Evolutionary conservation across 2,113 vertebrate species (phyloP).

Genomic region (Mystacornis crossleyi): DNA sequence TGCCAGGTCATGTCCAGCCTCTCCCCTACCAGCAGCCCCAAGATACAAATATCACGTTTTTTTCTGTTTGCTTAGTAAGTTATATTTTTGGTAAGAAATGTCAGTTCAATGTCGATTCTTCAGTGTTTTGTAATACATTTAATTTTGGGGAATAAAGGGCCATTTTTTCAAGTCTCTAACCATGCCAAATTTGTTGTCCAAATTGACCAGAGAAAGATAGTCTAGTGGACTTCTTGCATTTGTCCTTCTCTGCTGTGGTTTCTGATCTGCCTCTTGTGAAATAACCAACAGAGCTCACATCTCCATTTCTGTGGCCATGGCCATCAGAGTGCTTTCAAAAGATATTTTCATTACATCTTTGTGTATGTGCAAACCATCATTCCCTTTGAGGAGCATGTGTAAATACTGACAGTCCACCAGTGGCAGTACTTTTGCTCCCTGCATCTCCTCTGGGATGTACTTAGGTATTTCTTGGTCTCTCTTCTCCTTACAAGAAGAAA

Average conservation of each 20-base stretch:
- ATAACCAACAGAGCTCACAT: neutral
- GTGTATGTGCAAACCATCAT: neutral
- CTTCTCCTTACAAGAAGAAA: neutral
- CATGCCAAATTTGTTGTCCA: neutral
- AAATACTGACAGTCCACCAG: neutral
- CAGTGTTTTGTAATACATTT: neutral
- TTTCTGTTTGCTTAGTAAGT: neutral
- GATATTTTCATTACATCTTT: neutral
- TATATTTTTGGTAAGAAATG: neutral
- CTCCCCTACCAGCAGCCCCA: neutral
- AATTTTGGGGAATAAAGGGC: neutral
- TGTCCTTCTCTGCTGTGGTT: neutral
- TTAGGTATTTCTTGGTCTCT: neutral
- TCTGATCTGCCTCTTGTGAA: neutral
- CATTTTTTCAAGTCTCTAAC: constrained; percentile 13
- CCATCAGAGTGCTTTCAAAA: neutral
- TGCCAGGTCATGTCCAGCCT: neutral
- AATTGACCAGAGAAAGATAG: neutral
- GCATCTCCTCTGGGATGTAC: neutral
- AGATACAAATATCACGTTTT: neutral
- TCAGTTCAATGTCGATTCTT: neutral
- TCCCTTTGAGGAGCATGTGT: neutral
- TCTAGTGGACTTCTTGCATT: neutral
- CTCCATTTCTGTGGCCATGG: neutral
- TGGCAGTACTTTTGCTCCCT: neutral